Evolutionary conservation across 23 tunicate species (phyloP).

Genomic region (Diplosoma virens): DNA sequence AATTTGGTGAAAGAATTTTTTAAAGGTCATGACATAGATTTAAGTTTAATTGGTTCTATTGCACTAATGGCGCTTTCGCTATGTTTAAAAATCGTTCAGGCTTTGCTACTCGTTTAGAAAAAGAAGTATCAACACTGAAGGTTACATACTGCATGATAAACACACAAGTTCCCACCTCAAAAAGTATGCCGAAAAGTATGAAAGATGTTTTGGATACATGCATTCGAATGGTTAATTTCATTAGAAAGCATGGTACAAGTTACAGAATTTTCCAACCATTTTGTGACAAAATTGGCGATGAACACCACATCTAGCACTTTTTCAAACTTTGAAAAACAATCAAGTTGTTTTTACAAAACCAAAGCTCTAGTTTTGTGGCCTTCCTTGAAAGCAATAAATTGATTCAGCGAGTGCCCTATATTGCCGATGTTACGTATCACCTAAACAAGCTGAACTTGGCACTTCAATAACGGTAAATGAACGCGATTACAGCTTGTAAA

Average conservation of each 20-base stretch:
- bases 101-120: not conserved
- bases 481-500: too few species aligned
- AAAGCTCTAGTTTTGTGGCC: not conserved
- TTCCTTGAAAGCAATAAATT: not conserved
- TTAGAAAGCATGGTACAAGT: too few species aligned
- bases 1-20: not conserved
- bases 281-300: too few species aligned
- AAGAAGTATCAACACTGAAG: not conserved
- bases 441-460: too few species aligned
- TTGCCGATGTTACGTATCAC: too few species aligned
- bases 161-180: not conserved
- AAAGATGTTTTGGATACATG: not conserved
- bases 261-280: too few species aligned
- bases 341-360: not conserved
- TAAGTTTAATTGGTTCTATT: not conserved
- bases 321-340: too few species aligned
- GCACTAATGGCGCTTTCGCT: not conserved
- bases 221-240: too few species aligned
- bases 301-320: too few species aligned
- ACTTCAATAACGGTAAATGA: too few species aligned
- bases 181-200: not conserved
- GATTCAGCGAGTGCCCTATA: not conserved
- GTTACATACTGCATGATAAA: too few species aligned
- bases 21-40: not conserved
- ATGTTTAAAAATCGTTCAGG: not conserved